These are phyloP conservation scores for Sphaerodactylus townsendi DNA, from an alignment of 2,113 vertebrate species.

Conservation along the genomic window DNA sequence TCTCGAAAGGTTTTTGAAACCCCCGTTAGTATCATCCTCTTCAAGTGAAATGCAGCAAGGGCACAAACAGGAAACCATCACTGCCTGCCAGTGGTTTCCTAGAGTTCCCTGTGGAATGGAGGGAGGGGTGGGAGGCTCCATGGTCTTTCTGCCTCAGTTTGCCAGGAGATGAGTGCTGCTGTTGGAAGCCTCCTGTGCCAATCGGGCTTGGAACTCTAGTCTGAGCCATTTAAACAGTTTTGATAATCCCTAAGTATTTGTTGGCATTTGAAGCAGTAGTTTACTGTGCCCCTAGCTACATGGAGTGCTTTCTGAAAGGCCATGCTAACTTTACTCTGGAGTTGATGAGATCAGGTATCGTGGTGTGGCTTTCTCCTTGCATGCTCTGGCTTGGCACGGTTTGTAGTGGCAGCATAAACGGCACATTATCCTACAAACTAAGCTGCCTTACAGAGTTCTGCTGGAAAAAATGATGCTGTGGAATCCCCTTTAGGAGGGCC, in stretches of 20 bases:
- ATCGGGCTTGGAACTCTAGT: neutral
- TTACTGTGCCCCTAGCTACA: conserved; percentile 48
- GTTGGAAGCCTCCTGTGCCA: neutral
- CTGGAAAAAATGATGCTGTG: neutral
- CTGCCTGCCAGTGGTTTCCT: neutral
- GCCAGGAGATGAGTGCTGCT: conserved; percentile 7
- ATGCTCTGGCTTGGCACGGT: neutral
- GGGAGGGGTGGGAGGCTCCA: neutral
- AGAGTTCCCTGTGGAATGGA: neutral
- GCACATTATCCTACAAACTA: neutral
- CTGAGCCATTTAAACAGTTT: conserved; percentile 34
- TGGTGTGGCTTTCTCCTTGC: neutral
- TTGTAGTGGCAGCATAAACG: neutral
- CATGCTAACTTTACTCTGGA: conserved; percentile 68
- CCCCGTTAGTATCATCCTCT: neutral
- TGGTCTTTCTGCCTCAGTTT: neutral
- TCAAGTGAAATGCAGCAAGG: neutral
- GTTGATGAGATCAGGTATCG: conserved; percentile 48
- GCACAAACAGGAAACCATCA: neutral
- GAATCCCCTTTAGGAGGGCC: neutral
- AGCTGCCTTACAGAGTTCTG: neutral
- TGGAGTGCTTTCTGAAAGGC: conserved; percentile 63
- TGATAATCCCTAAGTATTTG: conserved; percentile 65
- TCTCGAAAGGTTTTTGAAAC: neutral
- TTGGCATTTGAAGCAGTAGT: conserved; percentile 56